A percentile compares a stretch with the other conserved stretches of the same genome.
Conservation (phyloP, 2,888 invertebrate species). For the Tachystola acroxantha region DNA sequence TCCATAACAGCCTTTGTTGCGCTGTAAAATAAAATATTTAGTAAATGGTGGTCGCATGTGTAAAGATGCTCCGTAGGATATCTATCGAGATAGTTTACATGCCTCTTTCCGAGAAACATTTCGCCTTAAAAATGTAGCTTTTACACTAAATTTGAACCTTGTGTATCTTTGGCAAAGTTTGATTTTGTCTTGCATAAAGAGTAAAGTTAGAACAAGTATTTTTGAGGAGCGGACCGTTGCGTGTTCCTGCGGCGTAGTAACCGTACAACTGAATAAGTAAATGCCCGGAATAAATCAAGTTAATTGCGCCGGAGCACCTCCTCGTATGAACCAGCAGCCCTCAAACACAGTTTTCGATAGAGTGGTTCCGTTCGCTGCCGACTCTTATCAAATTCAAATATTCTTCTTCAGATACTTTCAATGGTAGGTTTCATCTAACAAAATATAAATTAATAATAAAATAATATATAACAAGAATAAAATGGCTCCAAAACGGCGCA, state of each 20-base stretch:
- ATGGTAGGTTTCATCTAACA: too few species aligned
- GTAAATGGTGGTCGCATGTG: conserved; percentile 46
- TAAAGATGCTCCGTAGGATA: conserved; percentile 45
- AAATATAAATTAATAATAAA: too few species aligned
- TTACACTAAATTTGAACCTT: conserved; percentile 14
- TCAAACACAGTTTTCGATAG: conserved; percentile 55
- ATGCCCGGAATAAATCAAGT: conserved; percentile 75
- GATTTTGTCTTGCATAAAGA: conserved; percentile 18
- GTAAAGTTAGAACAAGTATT: conserved; percentile 29
- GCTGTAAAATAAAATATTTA: conserved; percentile 43
- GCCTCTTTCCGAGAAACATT: conserved; percentile 20
- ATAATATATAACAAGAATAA: too few species aligned
- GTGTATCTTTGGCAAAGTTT: conserved; percentile 16
- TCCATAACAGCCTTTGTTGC: conserved; percentile 37
- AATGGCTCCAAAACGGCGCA: too few species aligned
- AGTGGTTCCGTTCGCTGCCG: conserved; percentile 39
- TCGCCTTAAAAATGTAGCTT: conserved; percentile 17
- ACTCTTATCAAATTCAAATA: too few species aligned
- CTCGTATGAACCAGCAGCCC: conserved; percentile 62
- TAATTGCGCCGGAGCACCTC: conserved; percentile 73
- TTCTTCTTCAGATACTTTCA: too few species aligned
- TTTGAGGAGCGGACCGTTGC: conserved; percentile 40
- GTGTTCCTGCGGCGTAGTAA: conserved; percentile 57
- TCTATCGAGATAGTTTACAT: conserved; percentile 45
- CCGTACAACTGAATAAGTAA: conserved; percentile 74